These are phyloP conservation scores for Erebia epiphron DNA, from an alignment of 2,888 invertebrate species.

Conservation along the genomic window DNA sequence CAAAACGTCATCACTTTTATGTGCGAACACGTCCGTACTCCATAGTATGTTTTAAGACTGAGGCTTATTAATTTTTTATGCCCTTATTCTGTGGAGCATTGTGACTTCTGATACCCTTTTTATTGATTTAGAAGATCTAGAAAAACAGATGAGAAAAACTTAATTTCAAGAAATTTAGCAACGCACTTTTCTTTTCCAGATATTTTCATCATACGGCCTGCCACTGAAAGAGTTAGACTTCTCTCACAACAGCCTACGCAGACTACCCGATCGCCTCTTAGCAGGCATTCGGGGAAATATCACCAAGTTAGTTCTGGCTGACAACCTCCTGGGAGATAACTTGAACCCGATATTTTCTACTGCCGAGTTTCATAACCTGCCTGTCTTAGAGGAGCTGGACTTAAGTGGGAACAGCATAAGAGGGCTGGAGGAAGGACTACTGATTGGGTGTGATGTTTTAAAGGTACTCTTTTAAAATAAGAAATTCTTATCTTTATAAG, in stretches of 20 bases:
- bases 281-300: slow-evolving; percentile 86
- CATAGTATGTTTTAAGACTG: too few relatives aligned
- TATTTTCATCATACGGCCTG: slow-evolving; percentile 87
- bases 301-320: slow-evolving; percentile 87
- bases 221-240: slow-evolving; percentile 91
- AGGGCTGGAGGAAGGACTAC: slow-evolving; percentile 92
- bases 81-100: too few relatives aligned
- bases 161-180: not conserved
- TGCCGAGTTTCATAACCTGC: slow-evolving; percentile 90
- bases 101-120: too few relatives aligned
- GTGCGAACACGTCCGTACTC: too few relatives aligned
- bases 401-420: slow-evolving; percentile 91
- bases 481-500: too few relatives aligned
- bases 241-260: slow-evolving; percentile 90
- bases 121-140: too few relatives aligned
- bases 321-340: slow-evolving; percentile 94
- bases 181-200: slow-evolving; percentile 59
- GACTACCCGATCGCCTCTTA: slow-evolving; percentile 90
- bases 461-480: slow-evolving; percentile 80
- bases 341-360: slow-evolving; percentile 95
- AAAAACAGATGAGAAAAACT: too few relatives aligned
- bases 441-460: slow-evolving; percentile 91
- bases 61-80: too few relatives aligned
- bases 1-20: too few relatives aligned
- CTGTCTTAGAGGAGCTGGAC: slow-evolving; percentile 88